Conservation (phyloP, 2,113 vertebrate genomes). For the Mellivora capensis region DNA sequence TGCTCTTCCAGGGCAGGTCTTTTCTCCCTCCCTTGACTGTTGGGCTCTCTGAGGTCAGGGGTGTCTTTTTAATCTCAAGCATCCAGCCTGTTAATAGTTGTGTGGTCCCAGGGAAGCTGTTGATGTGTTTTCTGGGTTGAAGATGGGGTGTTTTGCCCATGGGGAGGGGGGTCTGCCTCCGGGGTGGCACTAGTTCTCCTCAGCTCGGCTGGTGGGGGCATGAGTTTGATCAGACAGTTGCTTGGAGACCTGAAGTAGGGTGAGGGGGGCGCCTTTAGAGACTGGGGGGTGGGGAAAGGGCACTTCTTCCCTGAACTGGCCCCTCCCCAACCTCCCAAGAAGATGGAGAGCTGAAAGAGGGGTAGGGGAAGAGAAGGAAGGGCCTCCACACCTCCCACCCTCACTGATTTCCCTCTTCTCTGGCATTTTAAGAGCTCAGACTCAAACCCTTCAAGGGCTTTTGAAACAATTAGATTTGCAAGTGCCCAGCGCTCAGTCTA, state of each 20-base stretch:
- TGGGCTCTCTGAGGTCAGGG: neutral
- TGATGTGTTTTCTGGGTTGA: neutral
- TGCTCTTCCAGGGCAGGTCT: neutral
- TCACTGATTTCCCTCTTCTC: neutral
- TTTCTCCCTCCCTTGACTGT: neutral
- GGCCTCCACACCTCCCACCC: neutral
- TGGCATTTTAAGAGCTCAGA: slow-evolving; percentile 61
- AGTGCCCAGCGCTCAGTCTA: slow-evolving; percentile 54
- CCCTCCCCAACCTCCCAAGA: neutral
- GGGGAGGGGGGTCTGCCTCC: neutral
- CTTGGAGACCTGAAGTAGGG: neutral
- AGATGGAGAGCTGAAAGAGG: neutral
- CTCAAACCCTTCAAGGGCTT: slow-evolving; percentile 66
- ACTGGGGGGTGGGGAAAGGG: neutral
- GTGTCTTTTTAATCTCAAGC: neutral
- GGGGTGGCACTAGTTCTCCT: neutral
- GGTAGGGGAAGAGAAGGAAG: neutral
- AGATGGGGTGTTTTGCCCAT: neutral
- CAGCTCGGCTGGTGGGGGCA: neutral
- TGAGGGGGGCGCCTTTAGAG: neutral
- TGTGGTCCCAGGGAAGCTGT: neutral
- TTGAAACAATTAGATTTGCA: slow-evolving; percentile 72
- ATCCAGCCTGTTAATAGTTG: neutral
- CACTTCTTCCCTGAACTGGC: neutral
- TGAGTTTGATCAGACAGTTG: neutral